Conservation (phyloP, 1,140 invertebrate species). For the Aphaenogaster rudis region DNA sequence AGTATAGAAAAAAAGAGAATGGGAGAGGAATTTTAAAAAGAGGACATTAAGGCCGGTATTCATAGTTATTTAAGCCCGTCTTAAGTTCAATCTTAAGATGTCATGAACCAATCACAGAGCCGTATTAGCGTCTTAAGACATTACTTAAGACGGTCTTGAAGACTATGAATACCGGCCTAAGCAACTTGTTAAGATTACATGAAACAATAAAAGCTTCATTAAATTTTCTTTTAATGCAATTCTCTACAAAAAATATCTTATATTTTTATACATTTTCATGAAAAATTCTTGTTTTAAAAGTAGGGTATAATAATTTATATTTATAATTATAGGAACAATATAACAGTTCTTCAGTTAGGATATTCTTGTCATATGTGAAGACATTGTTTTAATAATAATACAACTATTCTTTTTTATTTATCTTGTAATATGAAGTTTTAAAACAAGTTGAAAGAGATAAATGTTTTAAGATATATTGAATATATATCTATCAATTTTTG, state of each 20-base stretch:
- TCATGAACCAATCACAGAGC: no score
- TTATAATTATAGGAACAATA: constrained; percentile 14
- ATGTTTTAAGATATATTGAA: neutral
- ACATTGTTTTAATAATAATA: constrained; percentile 38
- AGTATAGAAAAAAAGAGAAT: constrained; percentile 50
- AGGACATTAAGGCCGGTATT: constrained; percentile 12
- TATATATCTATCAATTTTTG: neutral
- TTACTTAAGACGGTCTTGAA: no score
- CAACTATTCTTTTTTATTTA: constrained; percentile 12
- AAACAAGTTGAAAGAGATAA: neutral
- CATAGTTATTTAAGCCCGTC: no score
- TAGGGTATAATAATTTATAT: neutral
- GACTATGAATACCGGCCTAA: no score
- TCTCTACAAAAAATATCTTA: constrained; percentile 11
- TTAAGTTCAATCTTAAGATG: no score
- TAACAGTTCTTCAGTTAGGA: constrained; percentile 25
- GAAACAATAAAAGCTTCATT: constrained; percentile 22
- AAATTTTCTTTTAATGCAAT: neutral
- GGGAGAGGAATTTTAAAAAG: constrained; percentile 50
- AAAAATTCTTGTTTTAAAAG: neutral
- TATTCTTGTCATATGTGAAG: constrained; percentile 22
- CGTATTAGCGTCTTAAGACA: no score
- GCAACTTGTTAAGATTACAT: constrained; percentile 36
- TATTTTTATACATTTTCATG: constrained; percentile 1
- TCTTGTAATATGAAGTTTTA: neutral